Evolutionary conservation across 2,888 invertebrate genomes (phyloP).

Genomic region (Nomada ferruginata): DNA sequence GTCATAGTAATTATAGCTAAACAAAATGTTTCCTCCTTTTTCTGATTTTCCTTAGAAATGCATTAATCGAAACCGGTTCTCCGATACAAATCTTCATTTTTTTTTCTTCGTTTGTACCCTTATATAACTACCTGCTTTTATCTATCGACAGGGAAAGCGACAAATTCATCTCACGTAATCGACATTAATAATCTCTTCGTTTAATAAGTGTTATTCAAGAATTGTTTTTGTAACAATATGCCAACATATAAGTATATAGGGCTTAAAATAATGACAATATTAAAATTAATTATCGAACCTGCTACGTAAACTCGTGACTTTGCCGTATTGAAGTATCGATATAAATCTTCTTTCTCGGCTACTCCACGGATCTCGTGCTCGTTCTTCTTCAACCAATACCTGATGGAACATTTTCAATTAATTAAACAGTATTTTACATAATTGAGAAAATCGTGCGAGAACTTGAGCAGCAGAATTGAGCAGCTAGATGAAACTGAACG

Average conservation of each 20-base stretch:
- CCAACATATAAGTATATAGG: not conserved
- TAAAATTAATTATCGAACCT: slow-evolving; percentile 67
- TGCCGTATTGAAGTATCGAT: slow-evolving; percentile 73
- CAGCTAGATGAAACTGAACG: not conserved
- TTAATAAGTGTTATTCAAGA: not conserved
- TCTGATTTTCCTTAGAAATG: not conserved
- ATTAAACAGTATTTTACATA: not conserved
- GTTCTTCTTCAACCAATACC: slow-evolving; percentile 75
- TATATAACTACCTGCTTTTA: not conserved
- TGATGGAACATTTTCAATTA: slow-evolving; percentile 52
- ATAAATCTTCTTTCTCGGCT: slow-evolving; percentile 65
- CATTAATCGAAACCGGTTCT: slow-evolving; percentile 25
- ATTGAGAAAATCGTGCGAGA: not conserved
- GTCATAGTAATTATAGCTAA: no score
- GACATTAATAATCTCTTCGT: not conserved
- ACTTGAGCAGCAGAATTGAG: not conserved
- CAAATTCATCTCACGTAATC: not conserved
- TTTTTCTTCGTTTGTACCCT: not conserved
- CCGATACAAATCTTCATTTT: not conserved
- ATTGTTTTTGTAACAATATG: not conserved
- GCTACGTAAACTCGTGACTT: slow-evolving; percentile 73
- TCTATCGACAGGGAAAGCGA: slow-evolving; percentile 13
- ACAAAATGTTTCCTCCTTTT: no score
- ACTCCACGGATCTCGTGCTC: slow-evolving; percentile 73
- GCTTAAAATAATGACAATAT: not conserved